Evolutionary conservation across 2,888 invertebrate genomes (phyloP).

Genomic region (Lamellibrachia satsuma): DNA sequence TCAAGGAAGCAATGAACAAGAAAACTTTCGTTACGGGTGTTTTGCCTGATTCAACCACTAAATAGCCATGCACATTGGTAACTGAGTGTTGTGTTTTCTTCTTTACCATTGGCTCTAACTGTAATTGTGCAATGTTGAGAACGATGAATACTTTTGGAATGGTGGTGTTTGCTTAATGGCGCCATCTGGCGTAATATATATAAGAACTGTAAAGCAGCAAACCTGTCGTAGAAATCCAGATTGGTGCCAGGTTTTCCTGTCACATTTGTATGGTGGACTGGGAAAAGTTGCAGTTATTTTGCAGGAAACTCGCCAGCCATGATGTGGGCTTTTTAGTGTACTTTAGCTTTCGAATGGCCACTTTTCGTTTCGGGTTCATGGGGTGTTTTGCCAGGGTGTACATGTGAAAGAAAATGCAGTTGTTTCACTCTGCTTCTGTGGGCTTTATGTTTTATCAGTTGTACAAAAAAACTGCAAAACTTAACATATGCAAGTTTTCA

Average conservation of each 20-base stretch:
- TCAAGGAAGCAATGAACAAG: background rate
- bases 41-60: background rate
- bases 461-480: background rate
- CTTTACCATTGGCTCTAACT: background rate
- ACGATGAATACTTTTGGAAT: background rate
- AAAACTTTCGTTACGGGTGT: background rate
- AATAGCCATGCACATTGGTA: background rate
- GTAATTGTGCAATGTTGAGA: background rate
- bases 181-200: background rate
- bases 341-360: background rate
- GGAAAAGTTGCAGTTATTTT: background rate
- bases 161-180: background rate
- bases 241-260: background rate
- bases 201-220: background rate
- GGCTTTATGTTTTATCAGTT: background rate
- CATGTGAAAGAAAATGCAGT: background rate
- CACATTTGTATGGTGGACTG: background rate
- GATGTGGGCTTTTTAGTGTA: background rate
- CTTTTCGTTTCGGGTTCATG: background rate
- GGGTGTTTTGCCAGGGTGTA: background rate
- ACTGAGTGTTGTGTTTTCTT: background rate
- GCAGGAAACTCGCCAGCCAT: background rate
- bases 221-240: too few relatives aligned
- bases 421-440: background rate
- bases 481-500: background rate